Evolutionary conservation across 2,113 vertebrate genomes (phyloP).

Genomic region (Orycteropus afer): DNA sequence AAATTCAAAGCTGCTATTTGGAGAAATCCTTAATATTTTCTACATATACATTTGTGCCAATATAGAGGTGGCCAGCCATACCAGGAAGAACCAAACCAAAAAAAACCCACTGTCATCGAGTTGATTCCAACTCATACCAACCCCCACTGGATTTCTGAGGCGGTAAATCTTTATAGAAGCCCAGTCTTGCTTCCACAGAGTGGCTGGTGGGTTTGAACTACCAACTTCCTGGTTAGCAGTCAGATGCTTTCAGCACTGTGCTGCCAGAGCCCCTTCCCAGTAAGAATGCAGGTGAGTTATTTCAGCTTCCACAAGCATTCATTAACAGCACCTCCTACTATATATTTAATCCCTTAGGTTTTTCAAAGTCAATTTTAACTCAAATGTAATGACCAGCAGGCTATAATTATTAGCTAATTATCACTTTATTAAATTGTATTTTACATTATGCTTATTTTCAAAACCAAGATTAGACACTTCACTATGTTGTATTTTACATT

Average conservation of each 20-base stretch:
- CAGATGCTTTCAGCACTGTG: too few species aligned
- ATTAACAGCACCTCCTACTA: not conserved
- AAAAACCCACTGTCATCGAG: too few species aligned
- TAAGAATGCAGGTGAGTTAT: not conserved
- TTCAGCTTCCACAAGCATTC: not conserved
- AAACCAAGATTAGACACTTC: not conserved
- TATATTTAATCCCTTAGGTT: not conserved
- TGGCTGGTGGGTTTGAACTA: too few species aligned
- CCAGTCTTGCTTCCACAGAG: too few species aligned
- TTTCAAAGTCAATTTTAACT: conserved; percentile 32
- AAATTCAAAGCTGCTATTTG: not conserved
- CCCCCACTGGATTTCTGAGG: too few species aligned
- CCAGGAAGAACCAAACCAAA: too few species aligned
- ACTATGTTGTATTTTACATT: not conserved
- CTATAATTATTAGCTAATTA: not conserved
- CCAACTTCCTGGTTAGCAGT: too few species aligned
- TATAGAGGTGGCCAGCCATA: rapidly evolving
- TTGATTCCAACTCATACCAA: too few species aligned
- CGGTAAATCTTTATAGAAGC: too few species aligned
- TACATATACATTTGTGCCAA: not conserved
- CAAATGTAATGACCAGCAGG: not conserved
- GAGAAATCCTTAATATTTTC: not conserved
- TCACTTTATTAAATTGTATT: not conserved
- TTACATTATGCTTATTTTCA: not conserved
- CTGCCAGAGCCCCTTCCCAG: too few species aligned